Conservation (phyloP, 2,888 invertebrate species). For the Caenorhabditis sp. region DNA sequence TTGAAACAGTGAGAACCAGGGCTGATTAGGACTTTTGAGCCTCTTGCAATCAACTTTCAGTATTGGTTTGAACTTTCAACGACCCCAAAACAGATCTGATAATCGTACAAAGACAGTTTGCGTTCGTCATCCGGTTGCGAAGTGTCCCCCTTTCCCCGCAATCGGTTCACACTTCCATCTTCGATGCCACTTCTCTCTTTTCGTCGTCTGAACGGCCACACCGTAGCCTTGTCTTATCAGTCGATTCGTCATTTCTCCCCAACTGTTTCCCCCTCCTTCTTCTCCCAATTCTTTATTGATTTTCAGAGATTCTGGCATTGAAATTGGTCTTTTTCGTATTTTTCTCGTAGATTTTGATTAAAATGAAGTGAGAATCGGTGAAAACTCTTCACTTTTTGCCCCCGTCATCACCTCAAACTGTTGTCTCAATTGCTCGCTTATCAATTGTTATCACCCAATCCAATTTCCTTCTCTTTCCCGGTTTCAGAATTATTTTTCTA, state of each 20-base stretch:
- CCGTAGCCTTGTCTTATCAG: constrained; percentile 44
- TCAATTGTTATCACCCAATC: neutral
- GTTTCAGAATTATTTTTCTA: constrained; percentile 41
- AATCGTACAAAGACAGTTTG: too few relatives aligned
- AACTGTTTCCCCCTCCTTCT: neutral
- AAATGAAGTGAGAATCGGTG: neutral
- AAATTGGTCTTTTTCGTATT: neutral
- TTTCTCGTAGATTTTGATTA: neutral
- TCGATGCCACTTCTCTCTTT: neutral
- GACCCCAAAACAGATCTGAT: too few relatives aligned
- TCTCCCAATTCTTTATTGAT: neutral
- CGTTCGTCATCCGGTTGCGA: too few relatives aligned
- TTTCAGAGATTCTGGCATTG: neutral
- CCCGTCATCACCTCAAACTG: neutral
- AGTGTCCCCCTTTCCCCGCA: too few relatives aligned
- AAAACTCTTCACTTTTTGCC: neutral
- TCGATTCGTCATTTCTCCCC: constrained; percentile 15
- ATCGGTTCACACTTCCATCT: constrained; percentile 6
- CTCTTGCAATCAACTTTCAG: too few relatives aligned
- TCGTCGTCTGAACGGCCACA: constrained; percentile 27
- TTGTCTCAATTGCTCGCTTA: neutral
- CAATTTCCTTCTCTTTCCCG: constrained; percentile 3
- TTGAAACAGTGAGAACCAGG: too few relatives aligned
- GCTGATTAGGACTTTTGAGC: too few relatives aligned
- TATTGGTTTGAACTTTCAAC: too few relatives aligned